Evolutionary conservation across 2,888 invertebrate species (phyloP).

Genomic region (Drosophila neonasuta): DNA sequence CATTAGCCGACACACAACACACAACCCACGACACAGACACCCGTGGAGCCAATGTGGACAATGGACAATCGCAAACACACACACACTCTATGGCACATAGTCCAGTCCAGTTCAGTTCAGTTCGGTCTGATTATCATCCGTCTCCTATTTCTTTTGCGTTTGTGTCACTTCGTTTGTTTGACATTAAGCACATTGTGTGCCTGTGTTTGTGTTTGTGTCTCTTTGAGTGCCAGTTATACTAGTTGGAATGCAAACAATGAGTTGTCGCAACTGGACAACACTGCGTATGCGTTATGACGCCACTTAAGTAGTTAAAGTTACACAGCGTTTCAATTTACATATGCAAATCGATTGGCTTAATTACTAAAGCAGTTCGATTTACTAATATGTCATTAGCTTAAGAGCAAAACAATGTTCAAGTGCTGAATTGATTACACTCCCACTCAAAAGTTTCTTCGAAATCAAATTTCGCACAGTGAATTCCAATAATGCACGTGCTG

Average conservation of each 20-base stretch:
- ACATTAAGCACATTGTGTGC: constrained; percentile 20
- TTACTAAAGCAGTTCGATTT: constrained; percentile 8
- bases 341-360: constrained; percentile 15
- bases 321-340: constrained; percentile 7
- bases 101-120: neutral
- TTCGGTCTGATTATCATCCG: constrained; percentile 44
- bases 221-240: constrained; percentile 41
- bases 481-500: constrained; percentile 7
- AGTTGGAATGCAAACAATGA: constrained; percentile 32
- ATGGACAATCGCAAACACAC: constrained; percentile 2
- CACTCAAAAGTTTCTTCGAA: constrained; percentile 2
- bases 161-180: constrained; percentile 30
- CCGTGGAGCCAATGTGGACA: constrained; percentile 17
- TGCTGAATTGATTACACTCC: neutral
- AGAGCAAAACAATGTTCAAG: neutral
- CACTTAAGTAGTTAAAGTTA: constrained; percentile 36
- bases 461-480: constrained; percentile 3
- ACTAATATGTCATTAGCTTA: constrained; percentile 12
- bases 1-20: constrained; percentile 32
- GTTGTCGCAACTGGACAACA: constrained; percentile 31
- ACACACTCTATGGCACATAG: constrained; percentile 1
- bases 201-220: constrained; percentile 18
- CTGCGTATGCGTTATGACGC: constrained; percentile 62
- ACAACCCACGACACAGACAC: constrained; percentile 13
- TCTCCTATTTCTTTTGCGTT: constrained; percentile 10